phyloP scores from a whole-genome alignment of 2,888 invertebrate species.

The Nebria brevicollis region DNA sequence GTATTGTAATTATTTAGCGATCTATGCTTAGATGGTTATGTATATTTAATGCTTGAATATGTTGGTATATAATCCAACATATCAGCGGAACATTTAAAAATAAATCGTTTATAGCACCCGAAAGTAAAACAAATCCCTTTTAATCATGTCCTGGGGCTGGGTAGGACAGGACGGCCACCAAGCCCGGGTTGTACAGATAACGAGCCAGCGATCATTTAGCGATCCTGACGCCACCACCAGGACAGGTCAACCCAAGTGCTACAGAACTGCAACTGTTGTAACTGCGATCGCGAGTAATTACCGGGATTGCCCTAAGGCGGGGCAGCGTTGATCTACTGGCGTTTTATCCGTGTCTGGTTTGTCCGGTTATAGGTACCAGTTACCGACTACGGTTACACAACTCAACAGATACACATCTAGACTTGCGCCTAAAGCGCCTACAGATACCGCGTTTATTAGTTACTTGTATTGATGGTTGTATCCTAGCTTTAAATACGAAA shows the following conservation, averaged over 20 bases:
- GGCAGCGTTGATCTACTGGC: not conserved
- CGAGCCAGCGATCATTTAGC: slow-evolving; percentile 19
- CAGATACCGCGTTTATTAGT: not conserved
- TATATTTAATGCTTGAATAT: too few relatives aligned
- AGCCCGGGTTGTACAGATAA: slow-evolving; percentile 17
- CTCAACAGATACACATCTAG: slow-evolving; percentile 15
- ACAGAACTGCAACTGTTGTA: slow-evolving; percentile 17
- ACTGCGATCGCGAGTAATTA: slow-evolving; percentile 17
- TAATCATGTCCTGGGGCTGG: slow-evolving; percentile 20
- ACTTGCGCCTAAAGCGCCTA: slow-evolving; percentile 16
- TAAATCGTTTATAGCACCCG: not conserved
- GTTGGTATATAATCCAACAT: not conserved
- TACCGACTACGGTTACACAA: not conserved
- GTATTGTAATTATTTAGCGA: too few relatives aligned
- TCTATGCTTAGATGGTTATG: too few relatives aligned
- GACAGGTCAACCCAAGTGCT: not conserved
- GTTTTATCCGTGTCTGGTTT: not conserved
- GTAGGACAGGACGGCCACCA: not conserved
- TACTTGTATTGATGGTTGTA: slow-evolving; percentile 12
- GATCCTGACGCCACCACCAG: not conserved
- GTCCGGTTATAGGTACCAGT: not conserved
- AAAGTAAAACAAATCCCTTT: slow-evolving; percentile 33
- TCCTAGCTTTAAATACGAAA: not conserved
- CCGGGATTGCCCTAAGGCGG: slow-evolving; percentile 4
- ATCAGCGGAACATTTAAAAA: not conserved